phyloP scores from a whole-genome alignment of 2,113 vertebrate species.

The Trichomycterus rosablanca region DNA sequence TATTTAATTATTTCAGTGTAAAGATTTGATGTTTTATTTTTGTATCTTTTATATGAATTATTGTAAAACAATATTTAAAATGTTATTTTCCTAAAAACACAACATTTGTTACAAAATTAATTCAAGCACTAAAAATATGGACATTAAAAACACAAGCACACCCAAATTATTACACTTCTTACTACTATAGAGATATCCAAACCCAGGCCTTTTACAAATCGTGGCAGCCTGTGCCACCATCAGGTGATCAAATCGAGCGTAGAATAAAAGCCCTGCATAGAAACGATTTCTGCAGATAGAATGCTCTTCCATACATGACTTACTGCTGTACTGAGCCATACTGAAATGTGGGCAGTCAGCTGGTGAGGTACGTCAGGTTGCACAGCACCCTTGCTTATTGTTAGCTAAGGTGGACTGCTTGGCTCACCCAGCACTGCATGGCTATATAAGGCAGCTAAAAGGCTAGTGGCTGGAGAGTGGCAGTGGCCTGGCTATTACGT shows the following conservation, averaged over 20 bases:
- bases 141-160: too few species aligned
- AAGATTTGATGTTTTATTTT: too few species aligned
- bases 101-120: too few species aligned
- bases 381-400: not conserved
- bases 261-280: slow-evolving; percentile 17
- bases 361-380: slow-evolving; percentile 49
- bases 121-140: too few species aligned
- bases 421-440: slow-evolving; percentile 35
- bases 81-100: too few species aligned
- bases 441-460: slow-evolving; percentile 60
- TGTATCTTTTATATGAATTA: too few species aligned
- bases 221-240: slow-evolving; percentile 6
- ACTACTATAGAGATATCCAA: slow-evolving; percentile 10
- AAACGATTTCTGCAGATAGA: slow-evolving; percentile 11
- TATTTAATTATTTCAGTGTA: too few species aligned
- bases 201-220: slow-evolving; percentile 6
- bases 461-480: not conserved
- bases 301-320: slow-evolving; percentile 29
- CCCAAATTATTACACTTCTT: not conserved
- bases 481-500: slow-evolving; percentile 51
- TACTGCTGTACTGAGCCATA: slow-evolving; percentile 24
- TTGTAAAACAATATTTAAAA: too few species aligned
- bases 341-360: slow-evolving; percentile 43
- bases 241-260: slow-evolving; percentile 30
- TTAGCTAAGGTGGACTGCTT: slow-evolving; percentile 1